A percentile compares a stretch with the other conserved stretches of the same genome.
These are phyloP conservation scores for Phortica variegata DNA, from an alignment of 1,140 invertebrate species.

Conservation along the genomic window DNA sequence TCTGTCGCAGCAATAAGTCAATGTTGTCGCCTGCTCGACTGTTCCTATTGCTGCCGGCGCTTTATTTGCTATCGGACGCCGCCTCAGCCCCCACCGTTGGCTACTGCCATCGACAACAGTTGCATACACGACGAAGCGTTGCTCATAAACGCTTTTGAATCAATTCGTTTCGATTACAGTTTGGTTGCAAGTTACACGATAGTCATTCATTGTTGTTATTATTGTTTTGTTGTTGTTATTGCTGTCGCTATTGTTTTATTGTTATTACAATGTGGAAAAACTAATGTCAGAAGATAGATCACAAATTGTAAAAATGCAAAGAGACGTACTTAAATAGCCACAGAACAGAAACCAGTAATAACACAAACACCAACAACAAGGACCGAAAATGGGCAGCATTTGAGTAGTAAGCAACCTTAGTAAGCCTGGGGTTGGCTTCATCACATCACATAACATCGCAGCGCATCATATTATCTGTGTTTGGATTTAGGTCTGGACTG, in stretches of 20 bases:
- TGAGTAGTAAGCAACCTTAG: too few species aligned
- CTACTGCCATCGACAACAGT: too few species aligned
- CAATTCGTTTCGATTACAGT: conserved; percentile 18
- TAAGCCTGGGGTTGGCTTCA: too few species aligned
- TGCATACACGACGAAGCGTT: too few species aligned
- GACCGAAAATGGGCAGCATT: conserved; percentile 16
- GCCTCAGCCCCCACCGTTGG: too few species aligned
- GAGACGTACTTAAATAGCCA: too few species aligned
- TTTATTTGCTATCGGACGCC: neutral
- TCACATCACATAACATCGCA: too few species aligned
- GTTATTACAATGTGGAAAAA: conserved; percentile 46
- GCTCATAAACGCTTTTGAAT: neutral
- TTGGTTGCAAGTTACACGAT: conserved; percentile 25
- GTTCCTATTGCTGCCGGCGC: conserved; percentile 2
- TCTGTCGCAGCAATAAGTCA: conserved; percentile 51
- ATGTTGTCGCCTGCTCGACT: conserved; percentile 25
- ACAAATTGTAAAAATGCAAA: too few species aligned
- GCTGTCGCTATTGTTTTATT: conserved; percentile 39
- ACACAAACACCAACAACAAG: conserved; percentile 19
- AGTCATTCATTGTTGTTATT: conserved; percentile 13
- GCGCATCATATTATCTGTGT: too few species aligned
- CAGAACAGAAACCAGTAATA: conserved; percentile 19
- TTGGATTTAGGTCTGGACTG: too few species aligned
- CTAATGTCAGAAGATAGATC: too few species aligned
- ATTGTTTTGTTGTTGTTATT: conserved; percentile 33